Evolutionary conservation across 2,113 vertebrate species (phyloP).

Genomic region (Heterotilapia buettikoferi): DNA sequence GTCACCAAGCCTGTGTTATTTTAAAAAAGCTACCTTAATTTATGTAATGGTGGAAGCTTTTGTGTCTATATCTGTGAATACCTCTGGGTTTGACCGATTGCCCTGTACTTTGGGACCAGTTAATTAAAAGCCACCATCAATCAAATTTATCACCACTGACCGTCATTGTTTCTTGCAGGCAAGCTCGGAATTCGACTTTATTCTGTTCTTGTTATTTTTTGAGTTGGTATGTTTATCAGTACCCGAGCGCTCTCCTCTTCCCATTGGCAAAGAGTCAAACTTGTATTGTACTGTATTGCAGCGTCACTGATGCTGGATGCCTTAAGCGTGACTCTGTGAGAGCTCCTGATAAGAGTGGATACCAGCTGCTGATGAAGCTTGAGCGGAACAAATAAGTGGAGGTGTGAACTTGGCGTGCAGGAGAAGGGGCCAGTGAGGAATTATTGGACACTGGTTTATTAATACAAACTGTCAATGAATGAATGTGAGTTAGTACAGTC

Average conservation of each 20-base stretch:
- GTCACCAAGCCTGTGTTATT: not conserved
- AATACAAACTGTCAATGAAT: not conserved
- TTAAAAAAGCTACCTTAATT: not conserved
- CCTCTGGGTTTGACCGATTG: not conserved
- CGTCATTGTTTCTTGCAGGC: not conserved
- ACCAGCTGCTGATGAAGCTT: not conserved
- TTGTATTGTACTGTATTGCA: not conserved
- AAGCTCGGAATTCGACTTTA: not conserved
- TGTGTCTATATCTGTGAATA: not conserved
- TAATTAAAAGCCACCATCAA: not conserved
- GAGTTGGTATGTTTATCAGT: not conserved
- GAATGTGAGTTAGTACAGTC: not conserved
- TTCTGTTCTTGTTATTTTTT: not conserved
- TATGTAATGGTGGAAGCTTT: not conserved
- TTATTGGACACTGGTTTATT: not conserved
- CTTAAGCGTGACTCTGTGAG: constrained; percentile 31
- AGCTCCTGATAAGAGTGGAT: not conserved
- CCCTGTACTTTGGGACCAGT: not conserved
- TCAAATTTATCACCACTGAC: not conserved
- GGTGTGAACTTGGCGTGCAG: not conserved
- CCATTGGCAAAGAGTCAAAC: not conserved
- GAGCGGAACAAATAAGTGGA: not conserved
- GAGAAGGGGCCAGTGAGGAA: not conserved
- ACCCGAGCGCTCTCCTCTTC: not conserved
- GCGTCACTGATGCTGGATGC: constrained; percentile 4